These are phyloP conservation scores for Phrynocephalus versicolor DNA, from an alignment of 2,113 vertebrate genomes.

Conservation along the genomic window DNA sequence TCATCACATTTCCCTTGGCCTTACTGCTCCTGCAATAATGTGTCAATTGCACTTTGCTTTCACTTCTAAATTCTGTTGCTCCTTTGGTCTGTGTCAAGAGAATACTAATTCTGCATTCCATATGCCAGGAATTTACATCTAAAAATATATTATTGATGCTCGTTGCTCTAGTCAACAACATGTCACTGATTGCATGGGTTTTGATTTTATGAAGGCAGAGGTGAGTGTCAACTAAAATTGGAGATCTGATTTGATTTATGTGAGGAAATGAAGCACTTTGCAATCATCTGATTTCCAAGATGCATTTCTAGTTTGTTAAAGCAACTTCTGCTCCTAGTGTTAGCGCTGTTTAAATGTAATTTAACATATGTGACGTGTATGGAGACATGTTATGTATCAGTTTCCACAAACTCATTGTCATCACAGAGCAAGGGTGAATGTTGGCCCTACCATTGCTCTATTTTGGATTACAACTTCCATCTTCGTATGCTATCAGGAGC, in stretches of 20 bases:
- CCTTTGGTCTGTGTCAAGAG: not conserved
- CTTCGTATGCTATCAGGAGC: no score
- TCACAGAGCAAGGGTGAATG: no score
- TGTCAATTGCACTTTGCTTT: not conserved
- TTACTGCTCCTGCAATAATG: not conserved
- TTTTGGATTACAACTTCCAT: no score
- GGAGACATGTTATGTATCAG: not conserved
- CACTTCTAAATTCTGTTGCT: not conserved
- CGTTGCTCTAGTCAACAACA: not conserved
- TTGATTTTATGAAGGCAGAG: not conserved
- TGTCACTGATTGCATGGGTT: not conserved
- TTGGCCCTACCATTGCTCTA: no score
- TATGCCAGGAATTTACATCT: not conserved
- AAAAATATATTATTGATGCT: not conserved
- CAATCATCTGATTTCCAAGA: not conserved
- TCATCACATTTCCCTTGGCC: not conserved
- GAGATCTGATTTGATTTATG: not conserved
- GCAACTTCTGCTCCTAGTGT: no score
- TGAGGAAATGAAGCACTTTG: not conserved
- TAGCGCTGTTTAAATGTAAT: not conserved
- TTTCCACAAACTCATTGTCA: no score
- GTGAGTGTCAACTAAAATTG: not conserved
- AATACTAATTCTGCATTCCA: not conserved
- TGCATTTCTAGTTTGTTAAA: not conserved
- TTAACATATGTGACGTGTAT: not conserved